phyloP scores from a whole-genome alignment of 2,888 invertebrate genomes.

The Amphipoea oculea region DNA sequence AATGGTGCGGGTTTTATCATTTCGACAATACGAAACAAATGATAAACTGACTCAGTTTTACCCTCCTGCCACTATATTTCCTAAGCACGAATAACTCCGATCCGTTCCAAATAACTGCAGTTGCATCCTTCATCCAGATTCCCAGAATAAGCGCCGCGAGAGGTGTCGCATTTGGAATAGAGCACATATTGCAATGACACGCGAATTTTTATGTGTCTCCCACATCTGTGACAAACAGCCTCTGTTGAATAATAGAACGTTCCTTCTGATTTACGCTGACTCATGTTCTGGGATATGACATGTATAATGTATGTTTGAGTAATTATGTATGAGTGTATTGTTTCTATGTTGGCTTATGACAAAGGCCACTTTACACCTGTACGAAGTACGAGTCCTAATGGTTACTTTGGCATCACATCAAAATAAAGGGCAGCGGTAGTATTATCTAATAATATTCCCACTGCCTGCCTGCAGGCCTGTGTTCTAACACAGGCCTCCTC shows the following conservation, averaged over 20 bases:
- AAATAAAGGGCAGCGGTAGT: neutral
- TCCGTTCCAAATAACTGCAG: conserved; percentile 43
- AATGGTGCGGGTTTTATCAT: too few species aligned
- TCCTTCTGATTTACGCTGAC: conserved; percentile 46
- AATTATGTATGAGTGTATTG: conserved; percentile 34
- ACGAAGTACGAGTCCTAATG: neutral
- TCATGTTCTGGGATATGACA: conserved; percentile 37
- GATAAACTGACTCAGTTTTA: too few species aligned
- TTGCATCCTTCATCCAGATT: conserved; percentile 56
- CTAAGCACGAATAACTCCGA: conserved; percentile 35
- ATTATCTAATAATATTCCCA: neutral
- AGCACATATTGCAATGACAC: conserved; percentile 56
- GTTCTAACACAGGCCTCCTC: neutral
- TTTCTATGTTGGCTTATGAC: conserved; percentile 25
- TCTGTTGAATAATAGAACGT: conserved; percentile 56
- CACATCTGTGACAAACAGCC: conserved; percentile 54
- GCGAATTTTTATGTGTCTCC: conserved; percentile 57
- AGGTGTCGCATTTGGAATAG: conserved; percentile 53
- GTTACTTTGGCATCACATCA: neutral
- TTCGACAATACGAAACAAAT: too few species aligned
- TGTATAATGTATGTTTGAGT: conserved; percentile 51
- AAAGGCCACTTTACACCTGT: neutral
- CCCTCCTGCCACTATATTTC: neutral
- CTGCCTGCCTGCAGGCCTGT: too few species aligned
- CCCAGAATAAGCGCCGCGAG: conserved; percentile 34